Base-by-base conservation (phyloP, 2,113 vertebrate genomes). In the Dipodomys stephensi region DNA sequence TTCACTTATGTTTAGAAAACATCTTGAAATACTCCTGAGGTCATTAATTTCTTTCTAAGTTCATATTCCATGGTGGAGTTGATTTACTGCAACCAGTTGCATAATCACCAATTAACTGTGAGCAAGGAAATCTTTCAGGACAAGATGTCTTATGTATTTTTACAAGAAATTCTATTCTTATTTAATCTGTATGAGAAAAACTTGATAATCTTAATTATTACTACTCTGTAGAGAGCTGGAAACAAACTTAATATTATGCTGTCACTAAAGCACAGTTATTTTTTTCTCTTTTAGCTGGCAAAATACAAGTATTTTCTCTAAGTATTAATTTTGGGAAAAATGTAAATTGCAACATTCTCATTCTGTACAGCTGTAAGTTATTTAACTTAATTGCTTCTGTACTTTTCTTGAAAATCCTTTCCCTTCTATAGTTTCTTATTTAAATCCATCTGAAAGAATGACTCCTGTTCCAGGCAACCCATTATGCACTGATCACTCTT, bases 31-130 rank as follows among this genome's bases (percentile, higher is more conserved):
- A 96, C 93, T 96, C 93, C 96, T 62, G 92, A 97, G 97, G 97
- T 98, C 98, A 98, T 98, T 98, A 97, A 95, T 97, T 97, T 97
- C 95, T 97, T 96, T 96, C 53, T 57, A 57, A 57, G 53, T 57
- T 57, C 53, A 57, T 57, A 18, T 57, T 57, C 13, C 53, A 57
- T 57, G 53, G 11, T 57, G 53, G 53, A 93, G 94, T 96, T 96
- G 95, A 95, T 96, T 96, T 57, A 57, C 73, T 93, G 57, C 22
- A 90, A 32, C 90, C 90, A 86, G 15, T 73, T 80, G 28, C 90
- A 96, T 46, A 78, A 76, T 71, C 73, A 86, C 2, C 64, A 92
- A 93, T 80, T 93, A 89, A 97, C 95, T 87, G 78, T 90, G 7
- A 81, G 28, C 89, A 83, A 7, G 92, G 74, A 92, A 89, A 79